phyloP scores from a whole-genome alignment of 2,888 invertebrate species.

The Diaprepes abbreviatus region DNA sequence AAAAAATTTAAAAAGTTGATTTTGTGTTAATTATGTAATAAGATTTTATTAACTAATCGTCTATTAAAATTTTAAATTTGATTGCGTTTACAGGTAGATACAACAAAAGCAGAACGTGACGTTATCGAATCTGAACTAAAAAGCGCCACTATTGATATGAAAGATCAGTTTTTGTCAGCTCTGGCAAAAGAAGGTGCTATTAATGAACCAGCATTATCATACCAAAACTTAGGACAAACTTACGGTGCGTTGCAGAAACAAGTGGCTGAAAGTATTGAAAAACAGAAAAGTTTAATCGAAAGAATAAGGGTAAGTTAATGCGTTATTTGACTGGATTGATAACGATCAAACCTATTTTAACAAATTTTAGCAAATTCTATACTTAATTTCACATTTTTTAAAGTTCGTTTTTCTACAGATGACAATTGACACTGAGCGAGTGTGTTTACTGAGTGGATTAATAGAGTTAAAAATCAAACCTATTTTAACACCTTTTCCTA shows the following conservation, averaged over 20 bases:
- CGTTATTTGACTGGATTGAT: too few species aligned
- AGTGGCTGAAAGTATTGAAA: conserved; percentile 80
- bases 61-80: neutral
- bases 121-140: conserved; percentile 90
- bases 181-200: conserved; percentile 83
- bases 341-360: too few species aligned
- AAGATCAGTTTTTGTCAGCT: conserved; percentile 82
- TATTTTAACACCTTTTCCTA: too few species aligned
- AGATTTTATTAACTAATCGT: too few species aligned
- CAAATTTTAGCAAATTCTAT: too few species aligned
- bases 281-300: conserved; percentile 78
- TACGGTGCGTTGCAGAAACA: conserved; percentile 85
- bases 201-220: conserved; percentile 81
- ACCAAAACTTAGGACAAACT: conserved; percentile 79
- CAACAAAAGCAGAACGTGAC: conserved; percentile 90
- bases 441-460: too few species aligned
- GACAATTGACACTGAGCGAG: too few species aligned
- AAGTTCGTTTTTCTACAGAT: too few species aligned
- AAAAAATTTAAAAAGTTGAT: too few species aligned
- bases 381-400: too few species aligned
- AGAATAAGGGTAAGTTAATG: conserved; percentile 74
- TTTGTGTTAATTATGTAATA: too few species aligned
- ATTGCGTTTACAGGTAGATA: conserved; percentile 75
- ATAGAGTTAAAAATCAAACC: too few species aligned
- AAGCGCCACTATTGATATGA: conserved; percentile 85